Evolutionary conservation across 2,797 vertebrate species (phyloP).

Genomic region (Pyrocephalus nanus): DNA sequence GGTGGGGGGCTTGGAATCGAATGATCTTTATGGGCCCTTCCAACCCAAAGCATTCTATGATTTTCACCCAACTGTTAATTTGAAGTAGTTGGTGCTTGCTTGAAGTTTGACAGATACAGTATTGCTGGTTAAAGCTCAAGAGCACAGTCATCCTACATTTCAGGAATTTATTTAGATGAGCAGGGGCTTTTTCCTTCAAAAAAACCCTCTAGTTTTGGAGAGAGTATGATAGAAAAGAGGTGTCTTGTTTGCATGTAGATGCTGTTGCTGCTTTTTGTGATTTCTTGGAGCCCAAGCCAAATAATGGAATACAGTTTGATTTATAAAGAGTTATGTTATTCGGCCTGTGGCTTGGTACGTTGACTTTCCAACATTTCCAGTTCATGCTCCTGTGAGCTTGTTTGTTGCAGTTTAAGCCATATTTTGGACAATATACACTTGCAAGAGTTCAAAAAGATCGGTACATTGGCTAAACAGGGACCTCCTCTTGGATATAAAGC

Average conservation of each 20-base stretch:
- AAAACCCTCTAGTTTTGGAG: accelerated
- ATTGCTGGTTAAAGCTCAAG: not conserved
- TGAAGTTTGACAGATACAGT: not conserved
- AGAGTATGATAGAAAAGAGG: not conserved
- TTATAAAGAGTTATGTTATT: not conserved
- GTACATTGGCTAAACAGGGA: not conserved
- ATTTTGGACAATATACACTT: not conserved
- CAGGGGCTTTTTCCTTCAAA: not conserved
- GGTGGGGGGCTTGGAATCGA: not conserved
- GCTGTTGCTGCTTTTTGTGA: not conserved
- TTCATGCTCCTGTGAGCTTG: not conserved
- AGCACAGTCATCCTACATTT: accelerated
- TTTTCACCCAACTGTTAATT: not conserved
- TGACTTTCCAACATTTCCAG: not conserved
- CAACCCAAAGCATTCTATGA: not conserved
- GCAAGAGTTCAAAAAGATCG: not conserved
- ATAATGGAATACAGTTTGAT: accelerated
- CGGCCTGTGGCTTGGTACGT: not conserved
- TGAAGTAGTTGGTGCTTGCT: not conserved
- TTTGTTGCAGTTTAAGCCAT: not conserved
- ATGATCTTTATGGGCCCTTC: not conserved
- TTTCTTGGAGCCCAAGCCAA: not conserved
- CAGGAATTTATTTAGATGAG: not conserved
- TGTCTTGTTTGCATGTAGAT: not conserved
- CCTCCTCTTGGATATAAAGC: not conserved